Evolutionary conservation across 2,113 vertebrate genomes (phyloP), one percentile per base, ranked within the genome.

Genomic region (Haemorhous mexicanus): DNA sequence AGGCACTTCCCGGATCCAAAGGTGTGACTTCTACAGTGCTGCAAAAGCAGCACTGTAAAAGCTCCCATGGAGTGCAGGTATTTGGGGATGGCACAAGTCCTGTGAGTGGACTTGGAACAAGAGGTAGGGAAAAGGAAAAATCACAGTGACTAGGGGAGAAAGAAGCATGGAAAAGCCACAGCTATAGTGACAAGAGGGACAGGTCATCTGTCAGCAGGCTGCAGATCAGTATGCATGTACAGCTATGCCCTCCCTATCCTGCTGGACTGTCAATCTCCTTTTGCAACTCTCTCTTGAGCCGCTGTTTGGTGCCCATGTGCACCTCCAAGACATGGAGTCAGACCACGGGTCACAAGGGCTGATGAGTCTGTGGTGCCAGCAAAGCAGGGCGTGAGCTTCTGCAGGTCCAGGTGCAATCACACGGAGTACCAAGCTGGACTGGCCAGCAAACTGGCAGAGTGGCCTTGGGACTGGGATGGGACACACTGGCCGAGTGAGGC

Each of bases 401-500:
- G 37, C 28, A 58, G 20, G 21, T 37, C 41, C 9, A 2, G 7
- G 13, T 62, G 37, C 4, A 9, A 80, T 39, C 17, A 43, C 22
- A 47, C 0, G 0, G 13, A 90, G 12, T 4, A 61, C 3, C 19
- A 35, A 47, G 7, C 13, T n/a, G 18, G 26, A 53, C 44, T 22
- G 67, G 16, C 13, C 63, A 82, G 35, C 19, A 62, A 67, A 77
- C 9, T 0, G 0, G n/a, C 5, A 37, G 28, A 2, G 1, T 5
- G 17, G n/a, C 28, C 82, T 50, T 27, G 32, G 58, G 83, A 53
- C 8, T 46, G 9, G 10, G 43, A 77, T 0, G 0, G 10, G 10
- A n/a, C 37, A 75, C 43, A 44, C 7, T 6, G 8, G 11, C 27
- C 0, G 0, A 84, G 43, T 2, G 9, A 90, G 11, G 49, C 12